phyloP scores from a whole-genome alignment of 2,888 invertebrate genomes.

The Ochropleura leucogaster region DNA sequence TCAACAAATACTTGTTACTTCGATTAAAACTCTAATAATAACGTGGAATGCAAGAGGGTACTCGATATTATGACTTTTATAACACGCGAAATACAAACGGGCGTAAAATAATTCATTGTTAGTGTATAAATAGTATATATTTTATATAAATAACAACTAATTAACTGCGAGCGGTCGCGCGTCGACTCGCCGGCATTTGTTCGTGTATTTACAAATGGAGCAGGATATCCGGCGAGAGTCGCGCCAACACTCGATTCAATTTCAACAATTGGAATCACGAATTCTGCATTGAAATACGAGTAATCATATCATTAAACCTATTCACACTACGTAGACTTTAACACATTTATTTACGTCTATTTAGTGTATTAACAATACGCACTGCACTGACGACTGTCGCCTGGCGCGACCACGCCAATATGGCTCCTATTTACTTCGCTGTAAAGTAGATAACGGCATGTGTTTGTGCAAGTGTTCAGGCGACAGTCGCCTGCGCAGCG shows the following conservation, averaged over 20 bases:
- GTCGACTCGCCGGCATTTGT: conserved; percentile 47
- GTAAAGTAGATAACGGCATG: conserved; percentile 35
- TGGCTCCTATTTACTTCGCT: conserved; percentile 21
- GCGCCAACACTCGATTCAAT: conserved; percentile 36
- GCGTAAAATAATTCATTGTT: conserved; percentile 78
- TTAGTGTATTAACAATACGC: conserved; percentile 71
- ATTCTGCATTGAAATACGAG: conserved; percentile 75
- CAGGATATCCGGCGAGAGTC: conserved; percentile 23
- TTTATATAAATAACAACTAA: conserved; percentile 80
- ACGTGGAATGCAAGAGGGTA: conserved; percentile 88
- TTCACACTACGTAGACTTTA: conserved; percentile 74
- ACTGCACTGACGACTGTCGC: conserved; percentile 35
- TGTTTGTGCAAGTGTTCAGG: conserved; percentile 41
- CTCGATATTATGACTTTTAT: conserved; percentile 70
- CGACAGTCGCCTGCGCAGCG: background rate
- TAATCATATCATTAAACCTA: conserved; percentile 74
- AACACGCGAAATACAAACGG: conserved; percentile 75
- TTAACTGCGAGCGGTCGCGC: conserved; percentile 56
- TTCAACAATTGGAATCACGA: conserved; percentile 77
- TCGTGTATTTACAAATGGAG: conserved; percentile 71
- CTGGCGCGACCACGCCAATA: conserved; percentile 39
- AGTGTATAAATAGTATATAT: conserved; percentile 82
- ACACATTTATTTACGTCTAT: conserved; percentile 74
- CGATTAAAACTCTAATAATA: conserved; percentile 74
- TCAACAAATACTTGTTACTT: conserved; percentile 68